phyloP scores from a whole-genome alignment of 1,140 invertebrate species.

The Bombus sylvicola region DNA sequence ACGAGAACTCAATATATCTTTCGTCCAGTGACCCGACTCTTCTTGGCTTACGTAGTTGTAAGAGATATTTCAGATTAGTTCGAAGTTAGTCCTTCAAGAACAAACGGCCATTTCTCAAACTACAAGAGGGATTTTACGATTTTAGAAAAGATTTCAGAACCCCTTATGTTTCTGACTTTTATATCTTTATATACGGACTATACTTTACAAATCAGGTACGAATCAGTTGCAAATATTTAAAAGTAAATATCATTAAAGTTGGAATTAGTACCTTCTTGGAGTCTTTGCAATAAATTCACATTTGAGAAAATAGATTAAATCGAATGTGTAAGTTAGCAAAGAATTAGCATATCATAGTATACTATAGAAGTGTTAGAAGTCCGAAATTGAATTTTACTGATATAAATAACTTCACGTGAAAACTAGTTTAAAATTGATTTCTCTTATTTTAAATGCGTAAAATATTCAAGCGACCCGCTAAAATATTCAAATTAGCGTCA shows the following conservation, averaged over 20 bases:
- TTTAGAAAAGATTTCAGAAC: neutral
- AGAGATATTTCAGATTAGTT: slow-evolving; percentile 30
- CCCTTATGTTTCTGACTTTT: neutral
- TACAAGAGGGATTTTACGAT: slow-evolving; percentile 8
- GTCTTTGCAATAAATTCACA: neutral
- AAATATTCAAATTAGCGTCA: slow-evolving; percentile 7
- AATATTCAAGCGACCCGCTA: neutral
- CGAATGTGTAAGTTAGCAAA: neutral
- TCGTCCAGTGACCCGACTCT: slow-evolving; percentile 1
- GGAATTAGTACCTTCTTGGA: neutral
- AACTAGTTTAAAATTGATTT: neutral
- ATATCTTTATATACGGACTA: neutral
- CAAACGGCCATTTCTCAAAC: slow-evolving; percentile 15
- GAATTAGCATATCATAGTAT: neutral
- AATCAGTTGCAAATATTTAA: neutral
- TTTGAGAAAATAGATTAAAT: too few species aligned
- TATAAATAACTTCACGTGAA: neutral
- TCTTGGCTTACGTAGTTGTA: neutral
- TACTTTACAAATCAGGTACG: neutral
- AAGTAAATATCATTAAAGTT: neutral
- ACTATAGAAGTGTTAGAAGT: too few species aligned
- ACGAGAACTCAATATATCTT: slow-evolving; percentile 29
- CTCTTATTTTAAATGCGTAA: neutral
- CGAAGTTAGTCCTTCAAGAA: neutral
- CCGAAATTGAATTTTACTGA: too few species aligned